phyloP scores from a whole-genome alignment of 2,888 invertebrate species.

The Poecilus cupreus region DNA sequence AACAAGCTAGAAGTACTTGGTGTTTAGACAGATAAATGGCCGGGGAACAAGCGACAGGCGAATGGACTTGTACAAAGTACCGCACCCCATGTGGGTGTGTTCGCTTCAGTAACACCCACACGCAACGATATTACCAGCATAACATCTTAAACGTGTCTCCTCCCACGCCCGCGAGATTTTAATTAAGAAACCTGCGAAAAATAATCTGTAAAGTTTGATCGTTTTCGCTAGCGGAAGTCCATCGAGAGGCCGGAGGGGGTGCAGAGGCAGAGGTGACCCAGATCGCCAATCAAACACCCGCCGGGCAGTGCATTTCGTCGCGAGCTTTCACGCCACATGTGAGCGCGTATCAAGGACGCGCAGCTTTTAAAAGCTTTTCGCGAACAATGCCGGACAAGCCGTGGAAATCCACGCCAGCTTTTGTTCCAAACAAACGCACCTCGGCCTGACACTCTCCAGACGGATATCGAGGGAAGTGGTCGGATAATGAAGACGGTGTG shows the following conservation, averaged over 20 bases:
- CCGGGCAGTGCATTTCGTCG: not conserved
- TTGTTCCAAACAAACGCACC: not conserved
- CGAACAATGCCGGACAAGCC: conserved; percentile 38
- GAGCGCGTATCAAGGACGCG: conserved; percentile 14
- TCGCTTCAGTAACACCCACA: conserved; percentile 5
- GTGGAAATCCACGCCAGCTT: not conserved
- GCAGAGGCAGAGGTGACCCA: conserved; percentile 6
- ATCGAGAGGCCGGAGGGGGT: not conserved
- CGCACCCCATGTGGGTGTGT: conserved; percentile 46
- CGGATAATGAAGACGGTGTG: conserved; percentile 40
- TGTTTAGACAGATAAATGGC: conserved; percentile 44
- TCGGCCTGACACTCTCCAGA: not conserved
- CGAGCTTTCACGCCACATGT: conserved; percentile 42
- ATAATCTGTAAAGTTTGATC: not conserved
- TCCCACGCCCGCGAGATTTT: conserved; percentile 7
- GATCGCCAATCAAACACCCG: conserved; percentile 37
- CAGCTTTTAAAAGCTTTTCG: conserved; percentile 58
- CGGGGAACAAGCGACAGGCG: conserved; percentile 20
- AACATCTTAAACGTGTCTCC: conserved; percentile 14
- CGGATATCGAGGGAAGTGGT: conserved; percentile 1
- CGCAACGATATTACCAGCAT: conserved; percentile 36
- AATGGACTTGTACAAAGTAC: conserved; percentile 40
- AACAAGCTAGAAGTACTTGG: not conserved
- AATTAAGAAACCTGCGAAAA: conserved; percentile 23
- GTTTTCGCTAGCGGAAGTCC: not conserved